Conservation (phyloP, 2,888 invertebrate genomes). For the Gisinianus flammeolus region DNA sequence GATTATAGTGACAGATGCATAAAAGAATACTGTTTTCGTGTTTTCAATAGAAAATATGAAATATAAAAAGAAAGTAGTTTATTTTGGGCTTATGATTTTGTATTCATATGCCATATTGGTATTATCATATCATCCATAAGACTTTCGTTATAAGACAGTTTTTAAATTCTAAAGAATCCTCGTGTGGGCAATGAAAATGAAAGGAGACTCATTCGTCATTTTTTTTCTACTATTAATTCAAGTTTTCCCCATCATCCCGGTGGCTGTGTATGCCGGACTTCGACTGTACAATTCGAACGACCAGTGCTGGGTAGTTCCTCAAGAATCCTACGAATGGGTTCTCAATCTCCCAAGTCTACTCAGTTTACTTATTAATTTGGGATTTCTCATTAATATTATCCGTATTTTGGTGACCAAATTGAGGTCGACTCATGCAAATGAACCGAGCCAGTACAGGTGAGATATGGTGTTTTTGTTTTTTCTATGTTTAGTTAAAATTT, state of each 20-base stretch:
- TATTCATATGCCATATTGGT: no score
- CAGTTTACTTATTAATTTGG: slow-evolving; percentile 70
- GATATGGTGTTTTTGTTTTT: not conserved
- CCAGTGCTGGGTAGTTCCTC: slow-evolving; percentile 61
- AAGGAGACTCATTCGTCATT: not conserved
- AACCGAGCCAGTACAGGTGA: slow-evolving; percentile 65
- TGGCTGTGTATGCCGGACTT: slow-evolving; percentile 61
- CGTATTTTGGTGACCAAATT: slow-evolving; percentile 83
- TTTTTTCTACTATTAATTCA: slow-evolving; percentile 33
- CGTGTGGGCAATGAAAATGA: no score
- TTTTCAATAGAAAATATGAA: no score
- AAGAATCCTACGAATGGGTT: slow-evolving; percentile 61
- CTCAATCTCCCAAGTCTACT: slow-evolving; percentile 62
- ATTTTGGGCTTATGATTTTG: no score
- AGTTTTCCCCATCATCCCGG: slow-evolving; percentile 62
- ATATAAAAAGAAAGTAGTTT: no score
- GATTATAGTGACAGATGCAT: no score
- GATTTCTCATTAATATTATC: slow-evolving; percentile 88
- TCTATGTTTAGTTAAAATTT: not conserved
- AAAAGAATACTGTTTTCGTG: no score
- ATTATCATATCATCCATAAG: no score
- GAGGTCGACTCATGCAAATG: slow-evolving; percentile 63
- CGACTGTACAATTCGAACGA: slow-evolving; percentile 58
- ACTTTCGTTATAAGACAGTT: no score
- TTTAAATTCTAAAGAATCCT: no score